Evolutionary conservation across 2,797 vertebrate species (phyloP), one percentile per base, ranked within the genome.

Genomic region (Aythya fuligula): DNA sequence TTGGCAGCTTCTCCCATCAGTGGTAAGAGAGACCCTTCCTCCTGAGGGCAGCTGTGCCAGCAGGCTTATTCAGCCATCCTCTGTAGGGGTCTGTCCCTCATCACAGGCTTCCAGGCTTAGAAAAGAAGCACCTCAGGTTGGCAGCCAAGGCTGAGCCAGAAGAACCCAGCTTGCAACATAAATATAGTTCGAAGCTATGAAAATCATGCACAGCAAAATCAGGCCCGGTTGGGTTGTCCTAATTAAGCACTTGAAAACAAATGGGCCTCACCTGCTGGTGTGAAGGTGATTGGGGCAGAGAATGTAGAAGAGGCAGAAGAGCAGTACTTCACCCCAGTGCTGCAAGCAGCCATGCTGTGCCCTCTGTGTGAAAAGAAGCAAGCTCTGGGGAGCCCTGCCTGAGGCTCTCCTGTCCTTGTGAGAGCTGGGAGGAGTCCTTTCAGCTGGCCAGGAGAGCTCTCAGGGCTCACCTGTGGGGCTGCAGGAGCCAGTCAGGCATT

Each of bases 261-360:
- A 8, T 39, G 57, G 32, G 19, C 73, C 6, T 89, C 17, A 56
- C 28, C 19, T 81, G 51, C 41, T 47, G 20, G 8, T 38, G 15
- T 56, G 67, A 71, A 89, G 27, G 41, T 25, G 38, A 13, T 11
- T 60, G 34, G 12, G 57, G 22, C 5, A 49, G 38, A 64, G 57
- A 41, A 2, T 0, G 0, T 10, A 3, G 8, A 62, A 66, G 4
- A 32, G 8, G 21, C 28, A 58, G 39, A 53, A 38, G 43, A 57
- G 11, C 2, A 32, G 13, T 3, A 1, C 22, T 91, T 75, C 53
- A 2, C 6, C 7, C 47, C 30, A 22, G 20, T 22, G 30, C 20
- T 51, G 13, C 27, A 30, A 75, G 51, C 0, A 20, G 22, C 8
- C 20, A 51, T 6, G 27, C 11, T 1, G 0, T 1, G 2, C 43